Percentiles rank a stretch among this genome's conserved stretches.
These are phyloP conservation scores for Scytalopus superciliaris DNA, from an alignment of 2,113 vertebrate species.

Conservation along the genomic window DNA sequence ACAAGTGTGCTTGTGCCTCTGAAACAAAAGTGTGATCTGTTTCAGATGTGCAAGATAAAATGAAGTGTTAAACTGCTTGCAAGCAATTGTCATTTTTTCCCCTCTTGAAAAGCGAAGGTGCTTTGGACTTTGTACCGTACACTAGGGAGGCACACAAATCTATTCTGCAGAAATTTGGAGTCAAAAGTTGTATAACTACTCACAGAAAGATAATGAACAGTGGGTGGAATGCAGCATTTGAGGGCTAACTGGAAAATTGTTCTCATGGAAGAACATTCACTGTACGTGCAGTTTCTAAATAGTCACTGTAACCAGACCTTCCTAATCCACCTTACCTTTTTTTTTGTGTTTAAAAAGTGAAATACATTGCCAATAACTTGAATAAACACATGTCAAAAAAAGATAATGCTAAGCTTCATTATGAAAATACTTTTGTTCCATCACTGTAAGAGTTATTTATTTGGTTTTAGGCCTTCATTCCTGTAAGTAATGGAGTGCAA, in stretches of 20 bases:
- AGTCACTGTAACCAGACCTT: not conserved
- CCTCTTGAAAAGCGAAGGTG: not conserved
- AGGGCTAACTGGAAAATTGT: not conserved
- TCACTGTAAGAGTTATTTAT: fast-evolving
- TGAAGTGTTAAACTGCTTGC: constrained; percentile 1
- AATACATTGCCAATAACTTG: not conserved
- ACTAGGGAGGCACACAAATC: not conserved
- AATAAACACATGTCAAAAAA: not conserved
- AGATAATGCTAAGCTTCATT: not conserved
- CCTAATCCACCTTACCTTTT: not conserved
- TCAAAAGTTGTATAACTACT: not conserved
- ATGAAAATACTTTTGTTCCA: not conserved
- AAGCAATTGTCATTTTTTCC: not conserved
- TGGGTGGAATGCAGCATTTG: not conserved
- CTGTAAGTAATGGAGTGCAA: not conserved
- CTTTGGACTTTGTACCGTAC: not conserved
- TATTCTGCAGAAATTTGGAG: constrained; percentile 10
- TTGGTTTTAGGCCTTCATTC: not conserved
- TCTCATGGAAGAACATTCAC: not conserved
- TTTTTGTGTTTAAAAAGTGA: not conserved
- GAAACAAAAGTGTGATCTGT: constrained; percentile 53
- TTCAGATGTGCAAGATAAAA: constrained; percentile 62
- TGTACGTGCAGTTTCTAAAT: not conserved
- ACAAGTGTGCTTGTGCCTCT: constrained; percentile 52
- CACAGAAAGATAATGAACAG: not conserved